Evolutionary conservation across 2,888 invertebrate genomes (phyloP), one percentile per base, ranked within the genome.

Genomic region (Trilocha varians): DNA sequence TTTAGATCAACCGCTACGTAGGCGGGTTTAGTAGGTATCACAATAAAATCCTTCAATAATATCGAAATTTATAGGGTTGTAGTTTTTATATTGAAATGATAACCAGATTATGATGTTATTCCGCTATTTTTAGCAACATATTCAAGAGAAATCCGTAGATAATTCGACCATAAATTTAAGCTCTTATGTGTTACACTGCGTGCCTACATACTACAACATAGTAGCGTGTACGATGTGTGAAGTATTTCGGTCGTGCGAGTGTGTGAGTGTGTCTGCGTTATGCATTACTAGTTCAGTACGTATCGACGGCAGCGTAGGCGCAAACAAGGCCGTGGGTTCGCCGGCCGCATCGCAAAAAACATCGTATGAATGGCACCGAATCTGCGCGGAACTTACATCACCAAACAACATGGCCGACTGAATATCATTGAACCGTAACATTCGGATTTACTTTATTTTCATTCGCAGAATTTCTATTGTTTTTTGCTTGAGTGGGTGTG

Each of bases 311-410:
- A 52, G 67, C 70, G 77, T 74, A 72, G 73, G 75, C 71, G 75
- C 73, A 60, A 42, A 63, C 78, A 80, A 79, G 78, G 82, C 76
- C 80, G 78, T 52, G 70, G 55, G 78, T 78, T 78, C 78, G 78
- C 61, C 74, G 78, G 53, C 72, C 76, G 71, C 56, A 52, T 56
- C 52, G 68, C 61, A 70, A 76, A 76, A 80, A 78, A 74, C 65
- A 57, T 58, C 60, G 73, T 65, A 82, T 84, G 82, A 84, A 82
- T 80, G 82, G 73, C 72, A 63, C 44, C 65, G 60, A 64, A 55
- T 59, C 60, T 59, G 61, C 65, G 50, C 72, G 76, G 73, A 75
- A 74, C 62, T 69, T 70, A 72, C 68, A 70, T 74, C 72, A 76
- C 66, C 58, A 34, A 32, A 46, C 52, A 60, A 60, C 53, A 62